Evolutionary conservation across 2,113 vertebrate species (phyloP).

Genomic region (Electrona antarctica): DNA sequence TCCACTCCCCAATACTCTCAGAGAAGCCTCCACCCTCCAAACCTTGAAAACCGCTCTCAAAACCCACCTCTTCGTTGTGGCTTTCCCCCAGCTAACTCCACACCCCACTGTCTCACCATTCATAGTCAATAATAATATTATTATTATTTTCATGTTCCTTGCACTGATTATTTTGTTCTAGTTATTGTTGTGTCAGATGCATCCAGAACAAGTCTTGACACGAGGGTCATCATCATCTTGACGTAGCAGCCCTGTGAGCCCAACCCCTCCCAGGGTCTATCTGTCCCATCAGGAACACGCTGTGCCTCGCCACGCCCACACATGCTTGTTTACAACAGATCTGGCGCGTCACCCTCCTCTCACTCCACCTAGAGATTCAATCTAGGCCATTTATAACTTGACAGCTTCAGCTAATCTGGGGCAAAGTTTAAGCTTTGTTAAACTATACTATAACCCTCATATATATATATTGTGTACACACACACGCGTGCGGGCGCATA

Average conservation of each 20-base stretch:
- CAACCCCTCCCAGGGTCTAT: conserved; percentile 16
- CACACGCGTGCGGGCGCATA: too few species aligned
- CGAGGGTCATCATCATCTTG: conserved; percentile 7
- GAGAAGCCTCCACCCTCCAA: too few species aligned
- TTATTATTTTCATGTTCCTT: not conserved
- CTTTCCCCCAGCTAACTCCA: too few species aligned
- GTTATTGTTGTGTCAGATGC: not conserved
- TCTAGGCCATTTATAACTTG: conserved; percentile 25
- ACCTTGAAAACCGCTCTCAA: too few species aligned
- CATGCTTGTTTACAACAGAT: conserved; percentile 67
- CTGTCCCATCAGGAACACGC: not conserved
- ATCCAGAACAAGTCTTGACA: conserved; percentile 53
- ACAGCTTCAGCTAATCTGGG: not conserved
- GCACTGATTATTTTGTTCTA: not conserved
- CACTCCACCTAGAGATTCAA: conserved; percentile 38
- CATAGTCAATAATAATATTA: too few species aligned
- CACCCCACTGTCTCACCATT: too few species aligned
- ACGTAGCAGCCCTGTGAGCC: not conserved
- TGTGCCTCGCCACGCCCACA: conserved; percentile 34
- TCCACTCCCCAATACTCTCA: too few species aligned
- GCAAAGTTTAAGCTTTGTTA: not conserved
- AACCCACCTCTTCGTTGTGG: too few species aligned
- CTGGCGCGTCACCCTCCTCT: conserved; percentile 49
- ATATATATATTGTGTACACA: not conserved
- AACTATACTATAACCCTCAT: not conserved